phyloP scores from a whole-genome alignment of 2,888 invertebrate genomes.

The Zele albiditarsus region DNA sequence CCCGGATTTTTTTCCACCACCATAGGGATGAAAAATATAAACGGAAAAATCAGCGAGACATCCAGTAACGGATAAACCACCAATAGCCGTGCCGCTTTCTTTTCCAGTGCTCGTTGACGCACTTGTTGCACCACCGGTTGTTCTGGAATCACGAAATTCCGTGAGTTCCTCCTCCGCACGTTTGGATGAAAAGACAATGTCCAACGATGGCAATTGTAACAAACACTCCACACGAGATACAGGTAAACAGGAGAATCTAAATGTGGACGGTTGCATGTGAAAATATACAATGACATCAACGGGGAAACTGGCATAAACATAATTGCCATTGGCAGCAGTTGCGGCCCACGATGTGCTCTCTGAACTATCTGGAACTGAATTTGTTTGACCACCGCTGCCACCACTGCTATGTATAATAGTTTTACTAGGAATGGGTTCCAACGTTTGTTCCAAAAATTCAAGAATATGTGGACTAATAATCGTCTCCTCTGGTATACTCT shows the following conservation, averaged over 20 bases:
- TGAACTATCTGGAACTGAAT: slow-evolving; percentile 61
- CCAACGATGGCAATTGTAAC: slow-evolving; percentile 95
- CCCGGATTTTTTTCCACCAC: slow-evolving; percentile 89
- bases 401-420: slow-evolving; percentile 67
- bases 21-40: slow-evolving; percentile 98
- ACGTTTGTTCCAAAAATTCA: slow-evolving; percentile 96
- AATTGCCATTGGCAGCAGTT: slow-evolving; percentile 72
- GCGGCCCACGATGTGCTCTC: slow-evolving; percentile 70
- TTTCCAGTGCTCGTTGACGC: slow-evolving; percentile 52
- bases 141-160: slow-evolving; percentile 71
- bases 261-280: slow-evolving; percentile 97
- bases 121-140: slow-evolving; percentile 58
- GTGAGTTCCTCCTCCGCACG: slow-evolving; percentile 83
- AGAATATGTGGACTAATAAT: slow-evolving; percentile 97
- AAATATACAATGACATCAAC: slow-evolving; percentile 99
- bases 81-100: slow-evolving; percentile 79
- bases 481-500: slow-evolving; percentile 98
- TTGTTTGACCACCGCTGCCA: slow-evolving; percentile 61
- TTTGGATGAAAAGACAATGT: slow-evolving; percentile 97
- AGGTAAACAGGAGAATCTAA: slow-evolving; percentile 94
- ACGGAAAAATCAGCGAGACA: slow-evolving; percentile 97
- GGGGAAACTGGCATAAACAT: slow-evolving; percentile 94
- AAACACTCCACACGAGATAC: slow-evolving; percentile 97
- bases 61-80: slow-evolving; percentile 94
- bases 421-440: slow-evolving; percentile 93